Base-by-base conservation (phyloP, 2,113 vertebrate species). In the Phasianus colchicus region DNA sequence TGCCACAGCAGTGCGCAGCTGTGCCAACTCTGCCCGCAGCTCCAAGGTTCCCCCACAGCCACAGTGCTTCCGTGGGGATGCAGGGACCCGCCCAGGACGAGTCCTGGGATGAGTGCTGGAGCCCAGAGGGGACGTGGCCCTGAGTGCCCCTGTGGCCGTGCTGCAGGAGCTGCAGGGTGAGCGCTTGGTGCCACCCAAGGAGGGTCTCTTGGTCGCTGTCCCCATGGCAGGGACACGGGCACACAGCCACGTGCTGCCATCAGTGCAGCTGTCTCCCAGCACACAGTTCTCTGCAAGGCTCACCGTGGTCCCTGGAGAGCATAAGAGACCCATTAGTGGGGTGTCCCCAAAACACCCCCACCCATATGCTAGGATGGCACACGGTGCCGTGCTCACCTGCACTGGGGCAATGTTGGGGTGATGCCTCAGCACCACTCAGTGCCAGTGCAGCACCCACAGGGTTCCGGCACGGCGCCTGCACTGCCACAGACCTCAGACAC, bases 1-100 rank as follows among this genome's bases (percentile, higher is more conserved):
- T 2, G 4, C 36, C 75, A 7, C 9, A 4, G n/a, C 1, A 9
- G 60, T 3, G 3, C 13, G 12, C 21, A 11, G 47, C 16, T 1
- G 2, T 16, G 30, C 29, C 24, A 54, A 15, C 22, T 29, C 48
- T 2, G 17, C 38, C 30, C 8, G 3, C 2, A 3, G 22, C 30
- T 10, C 30, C 61, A 16, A 30, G 17, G 32, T 19, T 13, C 16
- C 13, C 1, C 50, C 4, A 9, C 38, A 29, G 61, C 25, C 61
- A 5, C 17, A 19, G 38, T 5, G 34, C 21, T 34, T 12, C 32
- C 7, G 5, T 10, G 27, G 40, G 40, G 32, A n/a, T 2, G 6
- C 0, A 25, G 25, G 19, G 15, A 9, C 34, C n/a, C 11, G 11
- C 7, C 32, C 4, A 2, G 13, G 9, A 7, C 19, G 2, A 27